A percentile compares a stretch with the other conserved stretches of the same genome.
phyloP scores from a whole-genome alignment of 1,140 invertebrate genomes.

The Chironomus striatipennis region DNA sequence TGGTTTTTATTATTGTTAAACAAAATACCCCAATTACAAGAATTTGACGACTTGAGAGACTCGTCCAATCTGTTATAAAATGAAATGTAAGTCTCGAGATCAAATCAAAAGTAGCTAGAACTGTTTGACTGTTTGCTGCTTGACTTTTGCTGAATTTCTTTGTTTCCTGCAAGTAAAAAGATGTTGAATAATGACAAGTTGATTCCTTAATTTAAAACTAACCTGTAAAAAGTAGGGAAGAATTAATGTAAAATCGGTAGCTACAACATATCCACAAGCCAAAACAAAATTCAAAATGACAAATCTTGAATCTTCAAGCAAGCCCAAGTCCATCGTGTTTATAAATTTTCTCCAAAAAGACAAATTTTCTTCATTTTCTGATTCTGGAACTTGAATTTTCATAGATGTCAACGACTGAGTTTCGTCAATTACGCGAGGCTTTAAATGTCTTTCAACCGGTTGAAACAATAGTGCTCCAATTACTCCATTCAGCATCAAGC shows the following conservation, averaged over 20 bases:
- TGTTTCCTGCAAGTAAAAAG: slow-evolving; percentile 40
- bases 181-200: no score
- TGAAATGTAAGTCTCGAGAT: slow-evolving; percentile 52
- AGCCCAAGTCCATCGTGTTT: slow-evolving; percentile 46
- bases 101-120: slow-evolving; percentile 54
- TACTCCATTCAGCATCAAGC: slow-evolving; percentile 51
- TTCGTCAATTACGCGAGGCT: slow-evolving; percentile 32
- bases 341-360: slow-evolving; percentile 27
- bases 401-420: neutral
- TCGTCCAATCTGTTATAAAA: slow-evolving; percentile 50
- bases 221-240: slow-evolving; percentile 56
- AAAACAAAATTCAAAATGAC: slow-evolving; percentile 56
- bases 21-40: slow-evolving; percentile 45
- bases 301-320: slow-evolving; percentile 50
- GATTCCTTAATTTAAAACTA: no score
- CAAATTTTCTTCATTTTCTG: slow-evolving; percentile 27
- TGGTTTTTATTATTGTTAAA: slow-evolving; percentile 30
- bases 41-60: slow-evolving; percentile 46
- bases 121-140: slow-evolving; percentile 56
- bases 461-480: slow-evolving; percentile 42
- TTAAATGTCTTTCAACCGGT: slow-evolving; percentile 46
- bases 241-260: slow-evolving; percentile 59
- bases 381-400: slow-evolving; percentile 28
- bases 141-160: slow-evolving; percentile 44
- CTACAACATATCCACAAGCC: slow-evolving; percentile 53